phyloP scores from a whole-genome alignment of 2,797 vertebrate species.

The Sparidentex hasta region DNA sequence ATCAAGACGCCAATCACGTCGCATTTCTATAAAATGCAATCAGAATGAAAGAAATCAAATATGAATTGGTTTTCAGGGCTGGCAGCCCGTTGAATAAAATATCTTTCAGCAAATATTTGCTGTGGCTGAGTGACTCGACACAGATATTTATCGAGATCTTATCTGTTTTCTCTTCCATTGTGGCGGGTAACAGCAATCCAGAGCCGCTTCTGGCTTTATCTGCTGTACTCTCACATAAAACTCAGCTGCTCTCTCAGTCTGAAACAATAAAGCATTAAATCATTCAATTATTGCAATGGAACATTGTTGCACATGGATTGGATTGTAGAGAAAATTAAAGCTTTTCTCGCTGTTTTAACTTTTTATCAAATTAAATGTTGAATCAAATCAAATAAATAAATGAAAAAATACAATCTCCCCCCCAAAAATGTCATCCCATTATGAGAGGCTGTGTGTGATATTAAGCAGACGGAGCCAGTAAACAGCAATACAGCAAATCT shows the following conservation, averaged over 20 bases:
- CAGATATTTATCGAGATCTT: slow-evolving; percentile 46
- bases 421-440: neutral
- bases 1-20: slow-evolving; percentile 48
- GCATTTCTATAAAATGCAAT: slow-evolving; percentile 29
- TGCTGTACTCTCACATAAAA: slow-evolving; percentile 33
- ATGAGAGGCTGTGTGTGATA: slow-evolving; percentile 31
- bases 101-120: slow-evolving; percentile 36
- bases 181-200: slow-evolving; percentile 18
- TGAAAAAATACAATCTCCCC: neutral
- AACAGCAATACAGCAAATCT: slow-evolving; percentile 83
- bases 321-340: slow-evolving; percentile 6
- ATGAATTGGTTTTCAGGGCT: slow-evolving; percentile 39
- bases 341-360: slow-evolving; percentile 4
- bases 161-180: slow-evolving; percentile 22
- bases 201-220: slow-evolving; percentile 39
- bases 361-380: slow-evolving; percentile 33
- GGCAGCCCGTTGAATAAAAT: slow-evolving; percentile 29
- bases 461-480: slow-evolving; percentile 57
- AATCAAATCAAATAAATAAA: neutral
- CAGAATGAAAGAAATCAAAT: slow-evolving; percentile 36
- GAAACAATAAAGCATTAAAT: slow-evolving; percentile 21
- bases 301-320: slow-evolving; percentile 7
- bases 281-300: slow-evolving; percentile 10
- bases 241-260: slow-evolving; percentile 37
- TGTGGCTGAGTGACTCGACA: slow-evolving; percentile 36